A percentile compares a stretch with the other conserved stretches of the same genome.
Evolutionary conservation across 2,888 invertebrate species (phyloP).

Genomic region (Norana najaformis): DNA sequence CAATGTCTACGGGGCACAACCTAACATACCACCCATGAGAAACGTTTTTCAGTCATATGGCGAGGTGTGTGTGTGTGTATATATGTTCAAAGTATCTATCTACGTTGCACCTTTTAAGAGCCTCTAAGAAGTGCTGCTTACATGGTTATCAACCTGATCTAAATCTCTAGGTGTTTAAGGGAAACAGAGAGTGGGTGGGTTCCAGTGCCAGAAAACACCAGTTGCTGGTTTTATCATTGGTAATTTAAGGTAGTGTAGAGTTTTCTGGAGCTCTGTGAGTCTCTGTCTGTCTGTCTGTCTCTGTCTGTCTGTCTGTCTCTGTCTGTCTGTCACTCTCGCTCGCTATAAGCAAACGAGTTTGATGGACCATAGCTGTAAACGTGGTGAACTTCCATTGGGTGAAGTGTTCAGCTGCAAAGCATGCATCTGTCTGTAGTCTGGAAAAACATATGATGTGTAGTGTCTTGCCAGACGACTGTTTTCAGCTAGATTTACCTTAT

Average conservation of each 20-base stretch:
- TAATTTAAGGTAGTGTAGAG: no score
- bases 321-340: background rate
- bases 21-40: background rate
- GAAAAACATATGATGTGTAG: no score
- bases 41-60: constrained; percentile 14
- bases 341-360: no score
- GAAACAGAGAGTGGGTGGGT: no score
- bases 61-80: background rate
- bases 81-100: background rate
- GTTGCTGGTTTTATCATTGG: no score
- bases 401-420: no score
- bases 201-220: no score
- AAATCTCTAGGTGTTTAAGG: background rate
- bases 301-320: background rate
- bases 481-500: background rate
- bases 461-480: no score
- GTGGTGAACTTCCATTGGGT: no score
- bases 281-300: background rate
- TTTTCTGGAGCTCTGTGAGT: no score
- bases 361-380: no score
- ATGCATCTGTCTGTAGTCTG: background rate
- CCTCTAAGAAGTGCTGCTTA: background rate
- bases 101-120: background rate
- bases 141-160: background rate
- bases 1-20: background rate